These are phyloP conservation scores for Linepithema humile DNA, from an alignment of 1,140 invertebrate genomes.

Conservation along the genomic window DNA sequence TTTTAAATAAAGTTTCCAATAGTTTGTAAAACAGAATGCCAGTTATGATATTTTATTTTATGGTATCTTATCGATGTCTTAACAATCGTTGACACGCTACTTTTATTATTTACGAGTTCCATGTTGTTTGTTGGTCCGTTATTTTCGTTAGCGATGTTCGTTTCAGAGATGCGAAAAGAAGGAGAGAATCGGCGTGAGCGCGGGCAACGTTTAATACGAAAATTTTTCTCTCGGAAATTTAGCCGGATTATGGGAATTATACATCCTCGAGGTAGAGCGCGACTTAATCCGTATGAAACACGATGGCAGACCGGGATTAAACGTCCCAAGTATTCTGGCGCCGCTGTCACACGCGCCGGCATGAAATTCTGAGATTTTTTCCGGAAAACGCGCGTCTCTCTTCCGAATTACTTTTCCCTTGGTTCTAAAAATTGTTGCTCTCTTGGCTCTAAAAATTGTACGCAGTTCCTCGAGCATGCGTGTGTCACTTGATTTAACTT, in stretches of 20 bases:
- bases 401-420: slow-evolving; percentile 16
- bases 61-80: not conserved
- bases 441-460: not conserved
- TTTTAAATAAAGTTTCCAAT: not conserved
- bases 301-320: slow-evolving; percentile 73
- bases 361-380: slow-evolving; percentile 54
- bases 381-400: slow-evolving; percentile 8
- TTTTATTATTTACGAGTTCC: not conserved
- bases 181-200: not conserved
- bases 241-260: slow-evolving; percentile 75
- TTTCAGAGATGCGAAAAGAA: not conserved
- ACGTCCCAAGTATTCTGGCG: slow-evolving; percentile 64
- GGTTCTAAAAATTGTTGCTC: not conserved
- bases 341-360: slow-evolving; percentile 15
- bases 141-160: not conserved
- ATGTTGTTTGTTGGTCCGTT: not conserved
- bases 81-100: not conserved
- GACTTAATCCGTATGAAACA: slow-evolving; percentile 76
- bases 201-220: slow-evolving; percentile 69
- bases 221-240: slow-evolving; percentile 73
- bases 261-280: slow-evolving; percentile 62
- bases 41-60: not conserved
- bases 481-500: slow-evolving; percentile 21
- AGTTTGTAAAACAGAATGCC: not conserved
- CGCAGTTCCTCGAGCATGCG: not conserved